Base-by-base conservation (phyloP, 2,113 vertebrate genomes). In the Leptocoma aspasia region DNA sequence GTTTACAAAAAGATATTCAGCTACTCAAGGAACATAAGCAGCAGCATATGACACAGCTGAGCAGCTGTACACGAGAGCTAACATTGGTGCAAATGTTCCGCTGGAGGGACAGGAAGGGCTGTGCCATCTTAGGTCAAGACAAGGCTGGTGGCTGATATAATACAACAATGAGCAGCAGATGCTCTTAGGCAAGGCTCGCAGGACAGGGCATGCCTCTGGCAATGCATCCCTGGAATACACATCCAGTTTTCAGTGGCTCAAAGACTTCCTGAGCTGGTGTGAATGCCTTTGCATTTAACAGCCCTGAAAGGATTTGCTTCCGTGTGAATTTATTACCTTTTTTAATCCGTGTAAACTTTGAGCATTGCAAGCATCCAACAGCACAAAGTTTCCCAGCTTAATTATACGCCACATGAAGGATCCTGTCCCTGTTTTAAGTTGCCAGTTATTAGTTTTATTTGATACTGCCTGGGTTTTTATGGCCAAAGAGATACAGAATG, bases 1-100 rank as follows among this genome's bases (percentile, higher is more conserved):
- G 86, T 94, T 97, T 96, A 93, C 63, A 85, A 85, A 91, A 96
- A 94, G 82, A 77, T 82, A 87, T 76, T 82, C 90, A 95, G 73
- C 85, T 90, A 19, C 85, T 94, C 64, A 41, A 93, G 89, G 80
- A 92, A 47, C 83, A 83, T 31, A 77, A 81, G 64, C 76, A 93
- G 50, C 39, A 66, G 69, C 80, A 71, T 66, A 94, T 86, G 91
- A 93, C 86, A 92, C 19, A 86, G 76, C 80, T 33, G 90, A 95
- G 80, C 92, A 96, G 82, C 92, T 92, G 94, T 75, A 75, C 92
- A 93, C n/a, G 26, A 83, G 86, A 80, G 64, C 10, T 89, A 35
- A 90, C 86, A 81, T 37, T 2, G 64, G 63, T 75, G 79, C 15
- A 21, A 86, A 86, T 52, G 56, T 47, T 92, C 59, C 6, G 18